Conservation (phyloP, 2,888 invertebrate genomes). For the Drosophila borborema region DNA sequence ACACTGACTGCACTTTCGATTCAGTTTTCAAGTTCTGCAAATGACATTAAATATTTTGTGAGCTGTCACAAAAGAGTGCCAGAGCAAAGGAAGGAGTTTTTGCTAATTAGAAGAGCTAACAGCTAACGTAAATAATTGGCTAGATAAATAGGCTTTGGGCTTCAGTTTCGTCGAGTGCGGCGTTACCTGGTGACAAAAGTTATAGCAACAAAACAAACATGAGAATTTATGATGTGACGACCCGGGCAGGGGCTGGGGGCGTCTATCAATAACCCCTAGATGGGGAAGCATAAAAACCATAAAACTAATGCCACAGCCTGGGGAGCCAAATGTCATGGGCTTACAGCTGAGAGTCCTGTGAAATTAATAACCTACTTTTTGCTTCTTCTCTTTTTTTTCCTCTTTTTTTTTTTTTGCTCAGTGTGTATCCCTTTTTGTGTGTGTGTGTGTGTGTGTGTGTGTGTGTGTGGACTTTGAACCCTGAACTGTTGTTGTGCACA, state of each 20-base stretch:
- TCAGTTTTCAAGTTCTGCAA: constrained; percentile 45
- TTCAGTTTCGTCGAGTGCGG: constrained; percentile 2
- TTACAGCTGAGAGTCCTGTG: constrained; percentile 48
- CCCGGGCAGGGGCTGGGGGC: constrained; percentile 3
- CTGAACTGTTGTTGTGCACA: constrained; percentile 47
- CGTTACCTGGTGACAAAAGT: constrained; percentile 63
- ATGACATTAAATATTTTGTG: constrained; percentile 62
- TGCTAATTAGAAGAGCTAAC: constrained; percentile 59
- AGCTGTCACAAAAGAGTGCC: constrained; percentile 41
- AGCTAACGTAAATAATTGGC: constrained; percentile 49
- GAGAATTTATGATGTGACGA: constrained; percentile 68
- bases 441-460: constrained; percentile 16
- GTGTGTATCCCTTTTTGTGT: constrained; percentile 28
- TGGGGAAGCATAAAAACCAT: constrained; percentile 59
- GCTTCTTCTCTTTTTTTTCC: constrained; percentile 23
- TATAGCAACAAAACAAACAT: constrained; percentile 66
- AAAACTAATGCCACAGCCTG: constrained; percentile 69
- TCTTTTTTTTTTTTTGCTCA: constrained; percentile 44
- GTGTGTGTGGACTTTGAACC: constrained; percentile 21
- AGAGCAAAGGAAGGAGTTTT: constrained; percentile 29
- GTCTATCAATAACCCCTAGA: constrained; percentile 65
- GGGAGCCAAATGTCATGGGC: constrained; percentile 42
- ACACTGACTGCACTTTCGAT: constrained; percentile 45
- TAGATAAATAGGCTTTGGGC: constrained; percentile 34
- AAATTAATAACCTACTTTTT: constrained; percentile 81